Conservation (phyloP, 1,140 invertebrate species). For the Leptopilina boulardi region DNA sequence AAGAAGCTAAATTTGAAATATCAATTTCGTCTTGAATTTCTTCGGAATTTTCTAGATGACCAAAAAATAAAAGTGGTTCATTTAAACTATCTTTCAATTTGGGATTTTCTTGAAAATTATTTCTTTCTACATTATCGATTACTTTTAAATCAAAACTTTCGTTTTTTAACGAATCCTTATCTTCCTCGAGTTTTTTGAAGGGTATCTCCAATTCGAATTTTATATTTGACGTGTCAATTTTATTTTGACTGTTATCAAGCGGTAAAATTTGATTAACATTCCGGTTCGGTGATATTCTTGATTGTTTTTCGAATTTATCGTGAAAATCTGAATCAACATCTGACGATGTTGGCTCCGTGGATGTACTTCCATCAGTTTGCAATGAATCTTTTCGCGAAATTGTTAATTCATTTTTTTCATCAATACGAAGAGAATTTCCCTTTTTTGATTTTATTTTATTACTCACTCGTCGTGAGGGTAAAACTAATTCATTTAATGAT, state of each 20-base stretch:
- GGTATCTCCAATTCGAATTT: neutral
- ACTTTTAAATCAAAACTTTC: too few relatives aligned
- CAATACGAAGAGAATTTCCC: neutral
- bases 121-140: neutral
- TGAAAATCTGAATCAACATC: conserved; percentile 21
- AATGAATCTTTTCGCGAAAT: conserved; percentile 1
- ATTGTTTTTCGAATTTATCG: neutral
- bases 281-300: neutral
- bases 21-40: neutral
- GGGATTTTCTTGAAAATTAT: neutral
- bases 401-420: neutral
- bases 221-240: neutral
- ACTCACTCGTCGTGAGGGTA: neutral
- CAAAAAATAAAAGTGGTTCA: neutral
- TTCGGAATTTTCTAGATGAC: neutral
- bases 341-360: conserved; percentile 32
- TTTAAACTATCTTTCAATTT: neutral
- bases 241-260: neutral
- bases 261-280: neutral
- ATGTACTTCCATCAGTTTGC: neutral
- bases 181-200: neutral
- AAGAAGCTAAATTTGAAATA: neutral
- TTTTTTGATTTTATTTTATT: neutral
- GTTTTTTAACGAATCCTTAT: neutral
- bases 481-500: conserved; percentile 53